Base-by-base conservation (phyloP, 2,888 invertebrate species). In the Corbicula japonica region DNA sequence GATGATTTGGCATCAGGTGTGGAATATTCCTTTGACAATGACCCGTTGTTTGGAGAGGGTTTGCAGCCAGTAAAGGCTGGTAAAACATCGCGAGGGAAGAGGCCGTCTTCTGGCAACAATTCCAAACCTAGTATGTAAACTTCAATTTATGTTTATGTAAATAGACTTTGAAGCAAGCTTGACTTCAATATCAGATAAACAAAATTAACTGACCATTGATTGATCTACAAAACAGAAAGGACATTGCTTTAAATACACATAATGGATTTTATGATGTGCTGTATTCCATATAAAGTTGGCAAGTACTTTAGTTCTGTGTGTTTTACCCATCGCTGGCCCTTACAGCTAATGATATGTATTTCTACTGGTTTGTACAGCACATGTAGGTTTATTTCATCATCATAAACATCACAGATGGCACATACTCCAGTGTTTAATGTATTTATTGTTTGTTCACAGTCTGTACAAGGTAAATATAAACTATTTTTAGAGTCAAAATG, bases 11-110 rank as follows among this genome's bases (percentile, higher is more conserved):
- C 3, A 2, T 58, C 58, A 23, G 35, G 6, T 21, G 2, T 3
- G 21, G 21, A 18, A 21, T 21, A 58, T n/a, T 18, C 21, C 2
- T 18, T 6, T 18, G n/a, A 58, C 23, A 54, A 41, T 54, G 66
- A 66, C 35, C 38, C 50, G 10, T 38, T 66, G 54, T 66, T 66
- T 52, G 52, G 66, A 18, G 54, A 66, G 38, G 38, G 34, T 38
- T 15, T 35, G 5, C 26, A 28, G n/a, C 66, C 54, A 38, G 54
- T 34, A 15, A 50, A 66, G 23, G 28, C 18, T 21, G 50, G 26
- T n/a, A 38, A 23, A 18, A 52, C 32, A 54, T 35, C 58, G 15
- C 34, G 21, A 35, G 58, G 21, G 3, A 54, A 35, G n/a, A 35
- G 12, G 38, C 34, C 2, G n/a, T n/a, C n/a, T n/a, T n/a, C n/a